These are phyloP conservation scores for Okamejei kenojei DNA, from an alignment of 2,797 vertebrate species.

Conservation along the genomic window DNA sequence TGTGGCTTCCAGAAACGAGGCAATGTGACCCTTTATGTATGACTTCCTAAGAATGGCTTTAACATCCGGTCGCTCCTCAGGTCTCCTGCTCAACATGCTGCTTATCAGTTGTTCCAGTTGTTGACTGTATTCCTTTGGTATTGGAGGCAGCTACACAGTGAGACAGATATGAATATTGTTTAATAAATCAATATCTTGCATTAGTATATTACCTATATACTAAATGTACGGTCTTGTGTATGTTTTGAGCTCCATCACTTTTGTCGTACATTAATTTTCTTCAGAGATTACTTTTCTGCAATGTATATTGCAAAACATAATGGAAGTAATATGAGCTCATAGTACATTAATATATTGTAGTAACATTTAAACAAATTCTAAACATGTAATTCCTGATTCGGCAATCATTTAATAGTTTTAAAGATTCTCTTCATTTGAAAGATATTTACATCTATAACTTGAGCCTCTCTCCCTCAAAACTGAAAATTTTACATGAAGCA, in stretches of 20 bases:
- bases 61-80: slow-evolving; percentile 85
- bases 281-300: background rate
- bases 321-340: background rate
- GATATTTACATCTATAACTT: too few species aligned
- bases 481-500: too few species aligned
- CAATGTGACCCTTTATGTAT: slow-evolving; percentile 85
- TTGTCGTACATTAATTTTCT: background rate
- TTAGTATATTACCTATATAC: background rate
- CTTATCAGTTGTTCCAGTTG: slow-evolving; percentile 80
- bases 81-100: slow-evolving; percentile 83
- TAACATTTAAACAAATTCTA: background rate
- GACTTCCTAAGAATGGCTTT: slow-evolving; percentile 82
- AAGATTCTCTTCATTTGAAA: too few species aligned
- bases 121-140: slow-evolving; percentile 84
- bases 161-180: slow-evolving; percentile 1
- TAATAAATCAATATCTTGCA: background rate
- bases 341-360: background rate
- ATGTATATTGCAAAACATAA: background rate
- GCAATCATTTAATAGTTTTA: background rate
- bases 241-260: background rate
- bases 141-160: slow-evolving; percentile 75
- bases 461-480: too few species aligned
- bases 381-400: background rate
- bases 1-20: slow-evolving; percentile 83
- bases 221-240: background rate